These are phyloP conservation scores for Periplaneta americana DNA, from an alignment of 1,140 invertebrate genomes.

Conservation along the genomic window DNA sequence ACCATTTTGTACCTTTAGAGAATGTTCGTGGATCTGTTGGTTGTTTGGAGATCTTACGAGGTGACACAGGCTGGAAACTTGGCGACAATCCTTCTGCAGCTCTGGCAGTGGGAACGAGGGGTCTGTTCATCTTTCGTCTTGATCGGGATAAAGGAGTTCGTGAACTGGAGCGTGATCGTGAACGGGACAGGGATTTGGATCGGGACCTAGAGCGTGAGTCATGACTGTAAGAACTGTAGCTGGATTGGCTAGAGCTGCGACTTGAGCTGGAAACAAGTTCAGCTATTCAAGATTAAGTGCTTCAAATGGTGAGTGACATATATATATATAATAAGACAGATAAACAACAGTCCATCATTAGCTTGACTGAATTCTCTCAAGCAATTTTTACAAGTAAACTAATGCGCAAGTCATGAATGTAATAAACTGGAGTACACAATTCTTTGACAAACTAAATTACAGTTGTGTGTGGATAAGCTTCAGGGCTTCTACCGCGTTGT, in stretches of 20 bases:
- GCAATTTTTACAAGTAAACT: no score
- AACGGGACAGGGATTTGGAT: slow-evolving; percentile 26
- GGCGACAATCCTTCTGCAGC: not conserved
- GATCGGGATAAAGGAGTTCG: slow-evolving; percentile 20
- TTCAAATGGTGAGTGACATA: no score
- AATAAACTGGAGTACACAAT: not conserved
- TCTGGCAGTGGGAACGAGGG: slow-evolving; percentile 10
- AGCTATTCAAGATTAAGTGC: not conserved
- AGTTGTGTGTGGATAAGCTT: no score
- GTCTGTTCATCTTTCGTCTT: slow-evolving; percentile 9
- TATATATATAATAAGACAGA: not conserved
- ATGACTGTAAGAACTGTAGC: slow-evolving; percentile 45
- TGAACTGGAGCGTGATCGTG: slow-evolving; percentile 31
- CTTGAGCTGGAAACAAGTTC: slow-evolving; percentile 40
- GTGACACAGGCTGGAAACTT: not conserved
- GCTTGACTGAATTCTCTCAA: not conserved
- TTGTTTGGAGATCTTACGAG: not conserved
- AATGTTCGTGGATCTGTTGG: not conserved
- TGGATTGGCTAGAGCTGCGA: slow-evolving; percentile 45
- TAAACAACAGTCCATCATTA: not conserved
- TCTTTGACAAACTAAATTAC: no score
- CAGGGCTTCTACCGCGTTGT: no score
- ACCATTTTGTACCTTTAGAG: not conserved
- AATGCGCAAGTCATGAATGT: no score
- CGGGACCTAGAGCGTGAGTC: slow-evolving; percentile 29